Evolutionary conservation across 2,113 vertebrate species (phyloP).

Genomic region (Trichechus manatus): DNA sequence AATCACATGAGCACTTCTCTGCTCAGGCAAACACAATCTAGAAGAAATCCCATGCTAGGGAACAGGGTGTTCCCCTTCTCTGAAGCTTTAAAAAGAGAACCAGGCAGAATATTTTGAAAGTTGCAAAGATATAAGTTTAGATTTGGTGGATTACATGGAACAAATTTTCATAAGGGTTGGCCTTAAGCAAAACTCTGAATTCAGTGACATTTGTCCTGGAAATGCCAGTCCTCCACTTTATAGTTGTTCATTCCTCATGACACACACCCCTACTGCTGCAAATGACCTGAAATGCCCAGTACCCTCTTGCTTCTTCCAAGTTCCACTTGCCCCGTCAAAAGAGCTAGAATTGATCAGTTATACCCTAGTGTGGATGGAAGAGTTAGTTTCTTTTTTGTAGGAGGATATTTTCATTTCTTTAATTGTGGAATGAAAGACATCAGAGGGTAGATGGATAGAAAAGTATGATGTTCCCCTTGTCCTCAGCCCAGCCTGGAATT

Average conservation of each 20-base stretch:
- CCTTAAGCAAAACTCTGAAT: neutral
- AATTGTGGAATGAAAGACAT: conserved; percentile 4
- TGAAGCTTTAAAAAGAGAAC: neutral
- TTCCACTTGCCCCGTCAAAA: neutral
- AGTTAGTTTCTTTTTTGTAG: neutral
- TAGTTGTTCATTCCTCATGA: neutral
- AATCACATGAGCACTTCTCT: neutral
- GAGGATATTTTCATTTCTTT: neutral
- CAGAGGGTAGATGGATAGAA: neutral
- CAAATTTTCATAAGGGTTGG: neutral
- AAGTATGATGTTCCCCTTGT: neutral
- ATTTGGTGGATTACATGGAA: neutral
- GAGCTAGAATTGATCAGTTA: neutral
- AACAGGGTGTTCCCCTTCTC: neutral
- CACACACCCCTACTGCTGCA: neutral
- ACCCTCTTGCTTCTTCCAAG: neutral
- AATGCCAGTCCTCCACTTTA: neutral
- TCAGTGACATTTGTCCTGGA: neutral
- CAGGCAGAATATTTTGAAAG: neutral
- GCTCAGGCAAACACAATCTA: neutral
- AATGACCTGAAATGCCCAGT: neutral
- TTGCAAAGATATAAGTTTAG: neutral
- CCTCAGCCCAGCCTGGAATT: neutral
- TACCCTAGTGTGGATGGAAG: neutral
- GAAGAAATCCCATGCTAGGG: neutral